Conservation (phyloP, 2,888 invertebrate species). For the Azorinus chamasolen region DNA sequence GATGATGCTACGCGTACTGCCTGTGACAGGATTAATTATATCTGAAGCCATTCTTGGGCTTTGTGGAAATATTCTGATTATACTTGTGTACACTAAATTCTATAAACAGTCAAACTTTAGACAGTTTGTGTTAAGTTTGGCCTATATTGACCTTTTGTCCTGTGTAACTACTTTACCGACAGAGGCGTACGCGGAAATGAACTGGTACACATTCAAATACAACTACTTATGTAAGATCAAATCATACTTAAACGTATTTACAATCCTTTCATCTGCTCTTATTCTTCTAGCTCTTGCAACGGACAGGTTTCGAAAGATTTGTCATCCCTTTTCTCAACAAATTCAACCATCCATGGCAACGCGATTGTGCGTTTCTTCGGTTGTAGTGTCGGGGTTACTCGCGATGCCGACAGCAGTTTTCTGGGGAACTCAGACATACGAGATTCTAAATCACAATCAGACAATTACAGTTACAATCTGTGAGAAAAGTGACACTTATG, state of each 20-base stretch:
- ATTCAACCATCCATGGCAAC: neutral
- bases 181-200: neutral
- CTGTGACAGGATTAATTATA: conserved; percentile 7
- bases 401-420: conserved; percentile 1
- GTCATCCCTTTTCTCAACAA: conserved; percentile 3
- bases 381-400: neutral
- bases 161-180: conserved; percentile 4
- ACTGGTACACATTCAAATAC: conserved; percentile 2
- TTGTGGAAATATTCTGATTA: conserved; percentile 9
- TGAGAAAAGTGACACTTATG: neutral
- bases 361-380: neutral
- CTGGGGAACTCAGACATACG: conserved; percentile 12
- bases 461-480: neutral
- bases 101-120: conserved; percentile 1
- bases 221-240: conserved; percentile 4
- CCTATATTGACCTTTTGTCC: neutral
- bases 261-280: neutral
- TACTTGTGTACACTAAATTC: neutral
- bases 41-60: neutral
- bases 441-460: no score
- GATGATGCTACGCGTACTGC: neutral
- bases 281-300: neutral
- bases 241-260: conserved; percentile 11
- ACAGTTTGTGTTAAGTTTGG: neutral
- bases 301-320: conserved; percentile 6